Evolutionary conservation across 2,797 vertebrate genomes (phyloP).

Genomic region (Cuniculus paca): DNA sequence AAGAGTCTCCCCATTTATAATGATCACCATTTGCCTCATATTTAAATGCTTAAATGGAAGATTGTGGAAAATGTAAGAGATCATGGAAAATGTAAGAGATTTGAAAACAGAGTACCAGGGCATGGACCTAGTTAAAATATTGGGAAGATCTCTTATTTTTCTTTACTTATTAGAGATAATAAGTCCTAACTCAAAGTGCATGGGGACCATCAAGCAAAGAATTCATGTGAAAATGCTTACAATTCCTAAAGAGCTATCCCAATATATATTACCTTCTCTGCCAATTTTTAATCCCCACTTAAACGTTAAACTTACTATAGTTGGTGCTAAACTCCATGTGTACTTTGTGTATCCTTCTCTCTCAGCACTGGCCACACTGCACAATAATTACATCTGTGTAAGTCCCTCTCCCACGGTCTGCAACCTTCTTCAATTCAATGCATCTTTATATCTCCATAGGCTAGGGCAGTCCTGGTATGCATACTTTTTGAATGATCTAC

Average conservation of each 20-base stretch:
- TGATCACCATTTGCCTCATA: not conserved
- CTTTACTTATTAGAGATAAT: constrained; percentile 17
- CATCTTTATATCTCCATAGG: not conserved
- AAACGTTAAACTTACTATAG: not conserved
- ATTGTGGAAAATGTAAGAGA: not conserved
- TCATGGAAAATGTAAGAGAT: constrained; percentile 8
- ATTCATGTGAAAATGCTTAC: not conserved
- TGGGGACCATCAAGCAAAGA: constrained; percentile 4
- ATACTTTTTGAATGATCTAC: not conserved
- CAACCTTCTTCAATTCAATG: not conserved
- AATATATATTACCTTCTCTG: not conserved
- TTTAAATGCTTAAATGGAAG: constrained; percentile 13
- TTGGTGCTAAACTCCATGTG: not conserved
- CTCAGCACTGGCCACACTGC: not conserved
- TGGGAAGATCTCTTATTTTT: not conserved
- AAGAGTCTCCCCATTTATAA: not conserved
- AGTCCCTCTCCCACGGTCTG: not conserved
- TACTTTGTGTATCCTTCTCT: not conserved
- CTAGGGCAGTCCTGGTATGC: not conserved
- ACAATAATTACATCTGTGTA: not conserved
- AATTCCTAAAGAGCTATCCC: not conserved
- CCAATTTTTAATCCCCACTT: not conserved
- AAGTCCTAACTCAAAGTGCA: not conserved
- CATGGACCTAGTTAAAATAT: not conserved
- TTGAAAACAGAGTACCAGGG: not conserved